These are phyloP conservation scores for Notiomystis cincta DNA, from an alignment of 2,113 vertebrate genomes.

Conservation along the genomic window DNA sequence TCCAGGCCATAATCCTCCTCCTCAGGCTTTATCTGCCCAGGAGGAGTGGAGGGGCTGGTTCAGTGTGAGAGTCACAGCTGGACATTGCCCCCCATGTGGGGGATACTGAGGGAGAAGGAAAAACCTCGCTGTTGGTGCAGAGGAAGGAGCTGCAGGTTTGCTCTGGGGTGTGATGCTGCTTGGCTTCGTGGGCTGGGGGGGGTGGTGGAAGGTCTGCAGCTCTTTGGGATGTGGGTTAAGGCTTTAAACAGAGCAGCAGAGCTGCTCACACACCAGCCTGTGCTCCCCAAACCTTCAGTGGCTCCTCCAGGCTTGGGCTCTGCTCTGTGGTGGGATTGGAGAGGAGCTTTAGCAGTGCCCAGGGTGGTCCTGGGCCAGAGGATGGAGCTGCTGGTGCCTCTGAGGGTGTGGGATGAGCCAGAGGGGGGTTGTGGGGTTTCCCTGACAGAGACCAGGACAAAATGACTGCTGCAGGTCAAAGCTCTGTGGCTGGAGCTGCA, in stretches of 20 bases:
- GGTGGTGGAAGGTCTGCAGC: neutral
- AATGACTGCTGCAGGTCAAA: accelerated
- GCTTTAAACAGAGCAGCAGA: neutral
- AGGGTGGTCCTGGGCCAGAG: neutral
- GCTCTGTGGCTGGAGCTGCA: neutral
- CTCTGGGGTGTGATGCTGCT: neutral
- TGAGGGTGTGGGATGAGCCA: neutral
- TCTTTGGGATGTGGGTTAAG: neutral
- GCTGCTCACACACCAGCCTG: accelerated
- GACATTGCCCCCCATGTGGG: accelerated
- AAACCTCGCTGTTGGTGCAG: neutral
- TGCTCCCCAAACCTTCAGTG: neutral
- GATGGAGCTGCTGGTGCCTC: neutral
- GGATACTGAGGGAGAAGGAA: too few relatives aligned
- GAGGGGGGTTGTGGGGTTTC: too few relatives aligned
- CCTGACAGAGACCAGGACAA: neutral
- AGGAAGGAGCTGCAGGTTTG: neutral
- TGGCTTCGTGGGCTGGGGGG: accelerated
- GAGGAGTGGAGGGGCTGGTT: neutral
- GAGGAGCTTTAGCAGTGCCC: neutral
- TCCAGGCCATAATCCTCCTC: neutral
- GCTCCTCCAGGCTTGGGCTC: neutral
- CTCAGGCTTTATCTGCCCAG: neutral
- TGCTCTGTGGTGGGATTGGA: neutral
- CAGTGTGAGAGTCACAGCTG: neutral